phyloP scores from a whole-genome alignment of 2,113 vertebrate species.

The Neogale vison region DNA sequence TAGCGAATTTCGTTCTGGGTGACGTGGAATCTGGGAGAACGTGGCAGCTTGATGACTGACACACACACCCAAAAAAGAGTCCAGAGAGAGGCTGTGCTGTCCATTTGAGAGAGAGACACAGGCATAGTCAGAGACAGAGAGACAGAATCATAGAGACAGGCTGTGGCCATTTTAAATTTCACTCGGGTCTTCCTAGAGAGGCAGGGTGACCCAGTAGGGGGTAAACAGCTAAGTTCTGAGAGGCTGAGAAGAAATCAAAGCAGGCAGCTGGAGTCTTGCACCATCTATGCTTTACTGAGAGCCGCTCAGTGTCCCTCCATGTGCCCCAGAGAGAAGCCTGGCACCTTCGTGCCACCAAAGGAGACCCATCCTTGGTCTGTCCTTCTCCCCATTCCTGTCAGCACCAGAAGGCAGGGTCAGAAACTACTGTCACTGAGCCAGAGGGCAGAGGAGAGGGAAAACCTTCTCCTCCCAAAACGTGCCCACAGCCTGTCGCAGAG shows the following conservation, averaged over 20 bases:
- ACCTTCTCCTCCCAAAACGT: background rate
- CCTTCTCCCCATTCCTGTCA: background rate
- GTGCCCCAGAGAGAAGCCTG: background rate
- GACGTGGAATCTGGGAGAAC: background rate
- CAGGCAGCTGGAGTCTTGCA: rapidly evolving
- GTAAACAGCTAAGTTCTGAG: rapidly evolving
- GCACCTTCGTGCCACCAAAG: rapidly evolving
- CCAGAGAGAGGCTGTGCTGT: background rate
- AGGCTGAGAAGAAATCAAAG: background rate
- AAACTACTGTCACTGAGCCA: background rate
- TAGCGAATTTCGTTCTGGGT: background rate
- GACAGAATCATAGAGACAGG: background rate
- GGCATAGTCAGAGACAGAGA: background rate
- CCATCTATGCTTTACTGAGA: background rate
- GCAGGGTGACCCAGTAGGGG: background rate
- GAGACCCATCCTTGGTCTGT: background rate
- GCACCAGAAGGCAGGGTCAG: background rate
- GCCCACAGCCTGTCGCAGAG: background rate
- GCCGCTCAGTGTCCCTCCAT: rapidly evolving
- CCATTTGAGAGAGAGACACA: no score
- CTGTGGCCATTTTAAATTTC: background rate
- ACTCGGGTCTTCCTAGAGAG: background rate
- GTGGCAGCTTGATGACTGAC: background rate
- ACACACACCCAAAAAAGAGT: background rate
- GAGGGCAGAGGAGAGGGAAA: background rate